Evolutionary conservation across 2,888 invertebrate species (phyloP).

Genomic region (Heliconius cydno): DNA sequence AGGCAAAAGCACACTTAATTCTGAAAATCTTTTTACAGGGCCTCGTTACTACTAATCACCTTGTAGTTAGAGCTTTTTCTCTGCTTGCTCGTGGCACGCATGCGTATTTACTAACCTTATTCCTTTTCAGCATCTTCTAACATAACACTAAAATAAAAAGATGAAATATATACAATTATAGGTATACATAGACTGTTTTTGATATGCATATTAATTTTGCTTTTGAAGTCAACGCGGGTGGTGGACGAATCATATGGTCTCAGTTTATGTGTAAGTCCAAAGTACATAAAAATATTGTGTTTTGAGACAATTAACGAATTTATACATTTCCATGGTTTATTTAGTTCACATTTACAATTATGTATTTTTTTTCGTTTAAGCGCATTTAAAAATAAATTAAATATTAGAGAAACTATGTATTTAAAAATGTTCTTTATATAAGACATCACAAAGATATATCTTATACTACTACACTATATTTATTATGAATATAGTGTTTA

Average conservation of each 20-base stretch:
- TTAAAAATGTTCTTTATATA: background rate
- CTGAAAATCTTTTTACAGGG: conserved; percentile 47
- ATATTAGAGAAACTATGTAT: background rate
- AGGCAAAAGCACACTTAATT: background rate
- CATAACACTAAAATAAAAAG: conserved; percentile 68
- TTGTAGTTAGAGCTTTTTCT: conserved; percentile 70
- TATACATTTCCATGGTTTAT: background rate
- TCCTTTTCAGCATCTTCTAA: conserved; percentile 81
- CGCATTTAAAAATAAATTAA: background rate
- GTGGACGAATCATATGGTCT: conserved; percentile 48
- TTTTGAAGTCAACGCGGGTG: conserved; percentile 48
- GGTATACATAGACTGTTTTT: conserved; percentile 2
- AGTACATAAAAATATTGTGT: background rate
- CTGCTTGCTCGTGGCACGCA: conserved; percentile 78
- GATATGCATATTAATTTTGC: conserved; percentile 26
- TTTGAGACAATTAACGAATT: background rate
- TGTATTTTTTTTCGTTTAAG: background rate
- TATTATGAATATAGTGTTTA: background rate
- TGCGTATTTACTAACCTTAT: conserved; percentile 79
- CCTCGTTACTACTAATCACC: conserved; percentile 74
- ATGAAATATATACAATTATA: conserved; percentile 28
- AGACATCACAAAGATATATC: background rate
- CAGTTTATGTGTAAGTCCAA: conserved; percentile 33
- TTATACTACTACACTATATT: background rate
- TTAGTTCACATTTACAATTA: background rate